Conservation (phyloP, 2,797 vertebrate genomes). For the Alosa sapidissima region DNA sequence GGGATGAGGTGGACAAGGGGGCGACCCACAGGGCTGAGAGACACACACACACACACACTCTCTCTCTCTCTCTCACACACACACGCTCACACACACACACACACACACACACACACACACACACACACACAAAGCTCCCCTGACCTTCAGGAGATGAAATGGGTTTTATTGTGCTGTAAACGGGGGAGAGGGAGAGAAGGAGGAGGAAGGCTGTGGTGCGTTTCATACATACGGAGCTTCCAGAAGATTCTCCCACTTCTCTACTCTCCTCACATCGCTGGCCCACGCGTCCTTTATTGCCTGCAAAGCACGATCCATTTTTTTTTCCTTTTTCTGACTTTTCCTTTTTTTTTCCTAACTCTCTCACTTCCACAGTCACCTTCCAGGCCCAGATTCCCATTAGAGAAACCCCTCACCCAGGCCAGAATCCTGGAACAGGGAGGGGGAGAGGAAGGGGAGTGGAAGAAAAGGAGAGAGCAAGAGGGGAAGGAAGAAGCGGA, state of each 20-base stretch:
- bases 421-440: background rate
- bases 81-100: background rate
- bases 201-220: constrained; percentile 60
- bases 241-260: constrained; percentile 59
- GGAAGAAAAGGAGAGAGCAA: constrained; percentile 50
- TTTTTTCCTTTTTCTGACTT: background rate
- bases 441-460: constrained; percentile 55
- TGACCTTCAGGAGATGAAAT: constrained; percentile 24
- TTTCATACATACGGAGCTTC: background rate
- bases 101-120: background rate
- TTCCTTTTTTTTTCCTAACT: background rate
- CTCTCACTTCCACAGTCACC: background rate
- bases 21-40: background rate
- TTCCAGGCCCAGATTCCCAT: background rate
- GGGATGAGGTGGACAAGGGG: background rate
- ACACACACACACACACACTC: background rate
- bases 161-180: constrained; percentile 19
- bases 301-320: background rate
- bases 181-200: constrained; percentile 62
- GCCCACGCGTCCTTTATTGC: background rate
- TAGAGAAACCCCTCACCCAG: background rate
- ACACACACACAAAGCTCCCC: background rate
- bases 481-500: background rate
- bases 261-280: background rate
- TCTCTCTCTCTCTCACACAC: background rate